Conservation (phyloP, 2,797 vertebrate genomes). For the Garrulus glandarius region DNA sequence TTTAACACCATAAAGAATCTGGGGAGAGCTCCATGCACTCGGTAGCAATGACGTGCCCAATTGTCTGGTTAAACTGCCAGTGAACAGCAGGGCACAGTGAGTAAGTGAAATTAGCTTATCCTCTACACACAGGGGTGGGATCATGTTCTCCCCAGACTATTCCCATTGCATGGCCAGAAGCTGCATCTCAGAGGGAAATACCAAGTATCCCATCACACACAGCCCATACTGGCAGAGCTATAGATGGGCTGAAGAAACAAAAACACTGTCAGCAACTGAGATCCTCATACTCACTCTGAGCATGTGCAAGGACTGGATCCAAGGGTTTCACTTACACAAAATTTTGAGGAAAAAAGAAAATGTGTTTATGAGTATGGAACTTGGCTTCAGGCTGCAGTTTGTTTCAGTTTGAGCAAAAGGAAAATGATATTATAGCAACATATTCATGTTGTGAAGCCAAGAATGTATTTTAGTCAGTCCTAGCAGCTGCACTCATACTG, state of each 20-base stretch:
- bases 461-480: background rate
- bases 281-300: background rate
- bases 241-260: background rate
- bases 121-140: background rate
- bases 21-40: background rate
- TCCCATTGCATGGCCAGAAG: background rate
- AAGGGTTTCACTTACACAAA: background rate
- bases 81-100: background rate
- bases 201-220: background rate
- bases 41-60: background rate
- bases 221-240: background rate
- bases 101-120: background rate
- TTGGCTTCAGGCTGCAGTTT: background rate
- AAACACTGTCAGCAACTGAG: accelerated
- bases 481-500: background rate
- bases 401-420: background rate
- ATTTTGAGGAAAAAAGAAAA: background rate
- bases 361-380: background rate
- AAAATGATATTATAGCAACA: background rate
- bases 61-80: background rate
- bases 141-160: background rate
- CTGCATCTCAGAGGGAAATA: background rate
- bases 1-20: background rate
- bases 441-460: background rate
- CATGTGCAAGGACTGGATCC: background rate